Evolutionary conservation across 2,888 invertebrate species (phyloP).

Genomic region (Allophyes oxyacanthae): DNA sequence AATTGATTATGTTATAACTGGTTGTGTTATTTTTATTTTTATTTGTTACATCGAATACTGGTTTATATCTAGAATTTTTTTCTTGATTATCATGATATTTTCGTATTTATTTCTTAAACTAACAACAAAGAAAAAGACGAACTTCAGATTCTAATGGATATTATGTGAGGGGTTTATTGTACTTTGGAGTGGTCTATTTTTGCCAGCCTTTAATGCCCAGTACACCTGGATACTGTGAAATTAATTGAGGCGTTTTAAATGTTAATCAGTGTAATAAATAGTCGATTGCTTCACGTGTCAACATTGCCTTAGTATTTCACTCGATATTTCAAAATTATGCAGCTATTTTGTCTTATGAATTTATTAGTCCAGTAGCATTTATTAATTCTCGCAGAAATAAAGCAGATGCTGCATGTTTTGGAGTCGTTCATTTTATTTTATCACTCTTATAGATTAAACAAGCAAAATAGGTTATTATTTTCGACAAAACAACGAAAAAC

Average conservation of each 20-base stretch:
- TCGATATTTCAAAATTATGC: constrained; percentile 11
- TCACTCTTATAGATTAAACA: neutral
- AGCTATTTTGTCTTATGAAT: constrained; percentile 24
- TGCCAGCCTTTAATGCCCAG: no score
- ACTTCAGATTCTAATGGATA: no score
- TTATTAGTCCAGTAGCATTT: constrained; percentile 1
- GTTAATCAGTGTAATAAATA: constrained; percentile 1
- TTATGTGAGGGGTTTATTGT: no score
- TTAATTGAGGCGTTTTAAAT: constrained; percentile 2
- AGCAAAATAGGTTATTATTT: neutral
- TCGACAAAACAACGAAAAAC: no score
- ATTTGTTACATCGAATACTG: no score
- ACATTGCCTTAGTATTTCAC: constrained; percentile 17
- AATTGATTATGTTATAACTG: constrained; percentile 3
- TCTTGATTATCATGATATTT: neutral
- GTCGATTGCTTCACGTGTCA: constrained; percentile 13
- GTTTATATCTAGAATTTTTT: neutral
- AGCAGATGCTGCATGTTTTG: neutral
- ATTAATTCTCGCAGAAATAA: constrained; percentile 6
- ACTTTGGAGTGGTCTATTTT: no score
- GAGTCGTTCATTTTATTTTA: no score
- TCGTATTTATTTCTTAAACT: no score
- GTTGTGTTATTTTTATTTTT: neutral
- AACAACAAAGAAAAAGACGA: no score
- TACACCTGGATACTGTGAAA: neutral